Base-by-base conservation (phyloP, 2,113 vertebrate species). In the Perccottus glenii region DNA sequence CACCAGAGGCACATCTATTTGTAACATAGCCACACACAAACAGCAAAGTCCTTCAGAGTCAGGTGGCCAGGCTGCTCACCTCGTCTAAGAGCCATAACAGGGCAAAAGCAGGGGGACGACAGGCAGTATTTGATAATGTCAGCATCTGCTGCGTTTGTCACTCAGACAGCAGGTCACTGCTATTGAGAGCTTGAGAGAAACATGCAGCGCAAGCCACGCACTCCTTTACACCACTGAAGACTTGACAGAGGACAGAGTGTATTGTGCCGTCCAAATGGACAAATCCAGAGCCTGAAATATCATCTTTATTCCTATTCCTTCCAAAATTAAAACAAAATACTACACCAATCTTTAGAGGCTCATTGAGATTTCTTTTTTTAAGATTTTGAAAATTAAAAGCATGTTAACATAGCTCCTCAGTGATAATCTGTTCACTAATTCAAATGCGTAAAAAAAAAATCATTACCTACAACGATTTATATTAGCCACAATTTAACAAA, bases 71-170 rank as follows among this genome's bases (percentile, higher is more conserved):
- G 92, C 93, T 88, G 75, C 90, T 88, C 91, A 93, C 92, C 92
- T 93, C 93, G 85, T 92, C 91, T 89, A 91, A 91, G 95, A 90
- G 94, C 97, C 96, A 96, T 99, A 98, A 98, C 93, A 90, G 96
- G 97, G 94, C 95, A 98, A 95, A 95, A 95, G 90, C 92, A 94
- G 58, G 58, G 73, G 70, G 82, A 70, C 64, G 83, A 88, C 84
- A 85, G 89, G 87, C 87, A 80, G 91, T 94, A 94, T 96, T 96
- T 97, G 95, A 97, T 97, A 97, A 97, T 96, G 96, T 98, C 96
- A 98, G 95, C 96, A 96, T 98, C 95, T 99, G 96, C 94, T 95
- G 94, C 89, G 93, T 92, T 91, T 95, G 96, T 96, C 96, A 96
- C 92, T 95, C 94, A 95, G 93, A 92, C 93, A 83, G 82, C 78